These are phyloP conservation scores for Zaprionus ghesquierei DNA, from an alignment of 1,140 invertebrate genomes.

Conservation along the genomic window DNA sequence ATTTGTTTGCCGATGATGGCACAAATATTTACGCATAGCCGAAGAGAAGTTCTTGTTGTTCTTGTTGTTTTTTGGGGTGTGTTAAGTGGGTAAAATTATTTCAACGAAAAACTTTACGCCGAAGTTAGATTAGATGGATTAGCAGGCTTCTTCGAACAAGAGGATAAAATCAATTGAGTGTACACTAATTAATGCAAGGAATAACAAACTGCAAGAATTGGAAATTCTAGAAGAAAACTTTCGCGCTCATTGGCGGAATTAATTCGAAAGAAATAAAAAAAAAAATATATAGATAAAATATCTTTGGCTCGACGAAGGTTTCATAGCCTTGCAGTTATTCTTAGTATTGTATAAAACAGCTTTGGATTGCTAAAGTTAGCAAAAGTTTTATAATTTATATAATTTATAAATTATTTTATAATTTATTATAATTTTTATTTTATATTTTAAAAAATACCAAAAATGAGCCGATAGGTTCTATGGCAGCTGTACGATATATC, in stretches of 20 bases:
- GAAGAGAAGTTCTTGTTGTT: background rate
- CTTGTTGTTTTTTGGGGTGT: background rate
- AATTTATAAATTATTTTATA: too few relatives aligned
- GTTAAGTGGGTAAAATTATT: background rate
- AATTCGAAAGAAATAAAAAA: background rate
- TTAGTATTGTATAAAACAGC: too few relatives aligned
- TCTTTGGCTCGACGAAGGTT: too few relatives aligned
- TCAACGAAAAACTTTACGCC: background rate
- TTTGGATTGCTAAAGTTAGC: too few relatives aligned
- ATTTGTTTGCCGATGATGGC: constrained; percentile 60
- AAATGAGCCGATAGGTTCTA: too few relatives aligned
- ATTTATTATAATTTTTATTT: too few relatives aligned
- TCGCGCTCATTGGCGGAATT: background rate
- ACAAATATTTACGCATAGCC: constrained; percentile 47
- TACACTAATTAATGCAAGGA: background rate
- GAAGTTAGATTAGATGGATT: background rate
- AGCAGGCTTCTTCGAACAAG: background rate
- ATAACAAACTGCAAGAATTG: background rate
- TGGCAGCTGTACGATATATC: too few relatives aligned
- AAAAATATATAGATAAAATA: too few relatives aligned
- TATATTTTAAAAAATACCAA: too few relatives aligned
- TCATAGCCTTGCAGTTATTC: too few relatives aligned
- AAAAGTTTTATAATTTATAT: too few relatives aligned
- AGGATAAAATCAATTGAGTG: background rate
- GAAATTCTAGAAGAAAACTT: background rate